Percentiles rank a stretch among this genome's conserved stretches.
phyloP scores from a whole-genome alignment of 2,797 vertebrate species.

The Crocidura indochinensis region DNA sequence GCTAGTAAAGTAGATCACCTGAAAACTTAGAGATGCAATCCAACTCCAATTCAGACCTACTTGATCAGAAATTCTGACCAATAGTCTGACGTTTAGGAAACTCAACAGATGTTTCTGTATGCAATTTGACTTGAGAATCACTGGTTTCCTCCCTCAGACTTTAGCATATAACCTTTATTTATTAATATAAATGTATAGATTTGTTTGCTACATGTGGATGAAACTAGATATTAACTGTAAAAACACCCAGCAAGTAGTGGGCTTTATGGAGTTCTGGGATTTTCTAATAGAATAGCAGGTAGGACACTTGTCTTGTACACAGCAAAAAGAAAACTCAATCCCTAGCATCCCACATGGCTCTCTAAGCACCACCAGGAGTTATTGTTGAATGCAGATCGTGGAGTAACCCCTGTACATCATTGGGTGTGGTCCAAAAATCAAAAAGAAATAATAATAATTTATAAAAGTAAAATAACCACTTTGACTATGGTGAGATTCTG shows the following conservation, averaged over 20 bases:
- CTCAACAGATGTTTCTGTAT: neutral
- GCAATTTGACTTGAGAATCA: neutral
- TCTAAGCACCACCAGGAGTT: too few relatives aligned
- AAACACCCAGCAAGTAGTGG: neutral
- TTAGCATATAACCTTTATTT: neutral
- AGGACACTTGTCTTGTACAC: too few relatives aligned
- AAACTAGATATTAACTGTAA: neutral
- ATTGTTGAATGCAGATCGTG: too few relatives aligned
- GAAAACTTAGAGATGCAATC: neutral
- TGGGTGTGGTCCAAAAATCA: too few relatives aligned
- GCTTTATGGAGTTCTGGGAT: neutral
- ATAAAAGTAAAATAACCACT: too few relatives aligned
- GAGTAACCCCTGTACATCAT: too few relatives aligned
- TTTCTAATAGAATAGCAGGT: too few relatives aligned
- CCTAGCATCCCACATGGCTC: too few relatives aligned
- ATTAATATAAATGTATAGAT: neutral
- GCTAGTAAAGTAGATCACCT: neutral
- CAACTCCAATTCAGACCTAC: too few relatives aligned
- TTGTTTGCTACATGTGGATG: slow-evolving; percentile 1
- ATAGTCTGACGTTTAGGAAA: neutral
- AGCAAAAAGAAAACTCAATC: too few relatives aligned
- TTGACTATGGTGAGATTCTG: neutral
- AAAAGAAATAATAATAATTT: too few relatives aligned
- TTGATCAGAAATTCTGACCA: neutral
- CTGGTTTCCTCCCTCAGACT: neutral